Evolutionary conservation across 2,888 invertebrate species (phyloP), one percentile per base, ranked within the genome.

Genomic region (Bembecia ichneumoniformis): DNA sequence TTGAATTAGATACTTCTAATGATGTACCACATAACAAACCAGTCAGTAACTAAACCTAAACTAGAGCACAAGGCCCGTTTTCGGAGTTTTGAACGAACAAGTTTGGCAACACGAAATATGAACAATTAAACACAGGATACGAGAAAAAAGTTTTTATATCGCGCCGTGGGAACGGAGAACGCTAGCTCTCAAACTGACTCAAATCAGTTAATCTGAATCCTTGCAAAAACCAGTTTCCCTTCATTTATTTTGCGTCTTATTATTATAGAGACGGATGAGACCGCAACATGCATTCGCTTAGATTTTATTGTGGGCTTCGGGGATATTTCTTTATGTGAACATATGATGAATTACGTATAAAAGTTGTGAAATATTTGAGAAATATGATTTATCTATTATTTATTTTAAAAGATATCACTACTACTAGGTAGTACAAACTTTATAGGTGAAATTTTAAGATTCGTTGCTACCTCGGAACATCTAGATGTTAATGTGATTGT

Each of bases 71-170:
- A 40, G 11, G n/a, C 40, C n/a, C 10, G 40, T 5, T 40, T 40
- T 40, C 11, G 13, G 17, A 44, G 44, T 15, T 44, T 16, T 28
- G 28, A 15, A 15, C 17, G 14, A 44, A 44, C 44, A 44, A 44
- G 44, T 44, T 17, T 16, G 44, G 17, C 11, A 17, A 44, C 16
- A 16, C 17, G 16, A 46, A 51, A 50, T 59, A 59, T 58, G 55
- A 60, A 66, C 63, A 62, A 66, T 65, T 63, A 66, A 66, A 58
- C 62, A 48, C 59, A 66, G 67, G 65, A 68, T 66, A 58, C 60
- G 60, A 60, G 60, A 61, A 59, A 61, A 66, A 60, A 62, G 53
- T 56, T 56, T 56, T 47, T 47, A 58, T 56, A 59, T 56, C 57
- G 52, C 51, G 49, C 54, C 65, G 67, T 67, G 67, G 61, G 66